Evolutionary conservation across 2,113 vertebrate genomes (phyloP).

Genomic region (Hydrolagus affinis): DNA sequence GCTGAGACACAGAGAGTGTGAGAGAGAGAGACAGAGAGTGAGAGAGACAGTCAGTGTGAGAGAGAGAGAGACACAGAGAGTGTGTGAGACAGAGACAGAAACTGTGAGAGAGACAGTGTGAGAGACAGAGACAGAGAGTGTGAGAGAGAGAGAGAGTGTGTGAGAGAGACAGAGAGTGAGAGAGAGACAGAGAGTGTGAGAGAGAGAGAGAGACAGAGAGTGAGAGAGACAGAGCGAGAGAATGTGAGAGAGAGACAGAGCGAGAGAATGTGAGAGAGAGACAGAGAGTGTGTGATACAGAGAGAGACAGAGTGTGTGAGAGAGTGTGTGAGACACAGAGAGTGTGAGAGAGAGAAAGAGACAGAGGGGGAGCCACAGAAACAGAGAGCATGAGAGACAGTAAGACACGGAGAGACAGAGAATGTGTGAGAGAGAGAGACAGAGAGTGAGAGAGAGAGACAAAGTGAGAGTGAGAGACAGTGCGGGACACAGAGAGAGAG

Average conservation of each 20-base stretch:
- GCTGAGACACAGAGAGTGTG: not conserved
- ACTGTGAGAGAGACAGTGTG: not conserved
- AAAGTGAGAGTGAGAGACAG: too few species aligned
- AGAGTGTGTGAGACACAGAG: too few species aligned
- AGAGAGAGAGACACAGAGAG: not conserved
- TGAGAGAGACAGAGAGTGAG: not conserved
- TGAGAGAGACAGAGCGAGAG: not conserved
- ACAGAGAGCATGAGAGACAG: too few species aligned
- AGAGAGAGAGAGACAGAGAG: not conserved
- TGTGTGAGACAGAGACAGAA: not conserved
- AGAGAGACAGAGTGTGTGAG: not conserved
- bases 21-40: not conserved
- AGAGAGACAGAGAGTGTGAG: not conserved
- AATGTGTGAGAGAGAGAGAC: too few species aligned
- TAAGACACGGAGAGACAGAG: too few species aligned
- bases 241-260: constrained; percentile 7
- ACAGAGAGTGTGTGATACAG: not conserved
- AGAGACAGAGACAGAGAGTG: not conserved
- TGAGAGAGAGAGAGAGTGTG: not conserved
- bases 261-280: not conserved
- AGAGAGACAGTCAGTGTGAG: not conserved
- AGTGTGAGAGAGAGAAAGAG: too few species aligned
- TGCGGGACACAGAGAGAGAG: too few species aligned
- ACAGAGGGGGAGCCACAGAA: too few species aligned
- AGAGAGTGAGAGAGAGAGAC: too few species aligned